phyloP scores from a whole-genome alignment of 2,113 vertebrate genomes.

The Erpornis zantholeuca region DNA sequence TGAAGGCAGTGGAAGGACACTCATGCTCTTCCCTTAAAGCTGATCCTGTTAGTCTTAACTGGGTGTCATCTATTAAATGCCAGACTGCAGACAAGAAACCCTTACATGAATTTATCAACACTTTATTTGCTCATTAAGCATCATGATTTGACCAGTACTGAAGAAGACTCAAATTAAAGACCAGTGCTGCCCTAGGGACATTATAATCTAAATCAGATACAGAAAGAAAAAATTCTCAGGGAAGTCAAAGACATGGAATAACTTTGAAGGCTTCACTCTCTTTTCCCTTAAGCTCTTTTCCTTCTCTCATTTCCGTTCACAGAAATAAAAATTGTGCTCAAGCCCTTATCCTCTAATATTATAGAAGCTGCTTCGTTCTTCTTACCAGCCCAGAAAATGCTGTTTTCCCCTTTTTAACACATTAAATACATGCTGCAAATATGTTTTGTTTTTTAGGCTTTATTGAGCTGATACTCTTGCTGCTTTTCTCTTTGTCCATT shows the following conservation, averaged over 20 bases:
- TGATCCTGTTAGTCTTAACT: neutral
- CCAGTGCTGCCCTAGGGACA: constrained; percentile 8
- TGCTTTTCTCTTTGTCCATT: neutral
- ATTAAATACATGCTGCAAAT: neutral
- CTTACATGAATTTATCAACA: constrained; percentile 27
- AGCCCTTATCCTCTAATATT: neutral
- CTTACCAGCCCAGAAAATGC: neutral
- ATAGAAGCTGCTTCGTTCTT: neutral
- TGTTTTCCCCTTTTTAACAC: neutral
- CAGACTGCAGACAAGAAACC: neutral
- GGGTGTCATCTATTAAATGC: neutral
- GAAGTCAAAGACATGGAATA: constrained; percentile 8
- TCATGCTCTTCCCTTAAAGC: neutral
- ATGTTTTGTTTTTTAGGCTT: neutral
- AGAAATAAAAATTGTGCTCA: constrained; percentile 2
- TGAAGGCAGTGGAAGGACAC: neutral
- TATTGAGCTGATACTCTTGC: neutral
- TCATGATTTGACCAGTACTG: neutral
- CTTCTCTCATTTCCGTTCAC: neutral
- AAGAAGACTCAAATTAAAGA: constrained; percentile 34
- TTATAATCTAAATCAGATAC: constrained; percentile 27
- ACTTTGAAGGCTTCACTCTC: neutral
- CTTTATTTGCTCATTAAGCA: constrained; percentile 31
- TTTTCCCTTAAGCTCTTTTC: constrained; percentile 13
- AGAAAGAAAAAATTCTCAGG: neutral